Evolutionary conservation across 2,888 invertebrate genomes (phyloP).

Genomic region (Zygogramma bicolorata): DNA sequence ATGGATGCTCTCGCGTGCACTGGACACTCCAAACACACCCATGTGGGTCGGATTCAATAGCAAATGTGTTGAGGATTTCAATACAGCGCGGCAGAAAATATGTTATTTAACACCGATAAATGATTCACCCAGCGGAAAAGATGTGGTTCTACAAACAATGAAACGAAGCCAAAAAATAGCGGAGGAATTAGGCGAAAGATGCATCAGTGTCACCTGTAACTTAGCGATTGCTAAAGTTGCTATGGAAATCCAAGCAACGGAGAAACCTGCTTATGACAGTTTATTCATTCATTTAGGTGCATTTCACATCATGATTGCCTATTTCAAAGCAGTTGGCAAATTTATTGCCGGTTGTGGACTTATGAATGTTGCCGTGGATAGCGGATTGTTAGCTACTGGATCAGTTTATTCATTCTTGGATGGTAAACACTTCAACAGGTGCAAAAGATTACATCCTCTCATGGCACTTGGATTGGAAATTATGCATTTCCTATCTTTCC

Average conservation of each 20-base stretch:
- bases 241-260: conserved; percentile 42
- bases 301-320: conserved; percentile 59
- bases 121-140: conserved; percentile 49
- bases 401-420: conserved; percentile 51
- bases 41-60: conserved; percentile 16
- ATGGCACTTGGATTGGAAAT: conserved; percentile 41
- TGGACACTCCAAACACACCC: conserved; percentile 35
- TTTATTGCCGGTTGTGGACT: conserved; percentile 53
- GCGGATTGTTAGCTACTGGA: conserved; percentile 50
- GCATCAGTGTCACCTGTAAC: conserved; percentile 49
- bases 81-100: conserved; percentile 21
- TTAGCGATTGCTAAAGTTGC: conserved; percentile 53
- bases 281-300: conserved; percentile 56
- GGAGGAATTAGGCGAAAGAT: conserved; percentile 33
- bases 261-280: conserved; percentile 48
- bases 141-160: conserved; percentile 46
- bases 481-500: conserved; percentile 16
- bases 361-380: conserved; percentile 48
- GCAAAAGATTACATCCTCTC: conserved; percentile 51
- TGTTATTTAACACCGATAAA: conserved; percentile 52
- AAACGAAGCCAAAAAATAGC: conserved; percentile 43
- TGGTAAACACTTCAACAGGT: conserved; percentile 56
- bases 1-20: conserved; percentile 41
- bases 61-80: neutral
- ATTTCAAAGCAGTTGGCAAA: conserved; percentile 57